Evolutionary conservation across 2,888 invertebrate species (phyloP), one percentile per base, ranked within the genome.

Genomic region (Agonum fuliginosum): DNA sequence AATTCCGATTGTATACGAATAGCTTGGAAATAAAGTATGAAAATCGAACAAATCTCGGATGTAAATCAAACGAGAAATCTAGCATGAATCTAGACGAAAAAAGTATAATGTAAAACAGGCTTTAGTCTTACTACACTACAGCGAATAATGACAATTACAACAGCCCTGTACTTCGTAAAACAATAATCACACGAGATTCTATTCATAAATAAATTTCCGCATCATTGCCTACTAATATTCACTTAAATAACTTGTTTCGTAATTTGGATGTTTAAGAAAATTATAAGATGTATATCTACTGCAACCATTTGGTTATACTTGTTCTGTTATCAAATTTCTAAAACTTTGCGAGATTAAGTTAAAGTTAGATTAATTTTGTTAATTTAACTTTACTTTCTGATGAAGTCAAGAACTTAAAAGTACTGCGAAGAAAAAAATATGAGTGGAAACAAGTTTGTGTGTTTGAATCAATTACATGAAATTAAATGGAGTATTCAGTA

Each of bases 361-460:
- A 67, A 67, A 67, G 37, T 67, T 67, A 67, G 67, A 67, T 67
- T 67, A 67, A 67, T 67, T 67, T 67, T 67, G 67, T 41, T 67
- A 67, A 67, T 67, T 67, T 67, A 67, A 67, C 41, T 67, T 67
- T 67, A 67, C 41, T 37, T 41, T 41, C 67, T 67, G 67, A 67
- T 67, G 67, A 37, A 67, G 67, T 41, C 67, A 37, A 67, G 65
- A 67, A 37, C 67, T 67, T 67, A 41, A 41, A 41, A 67, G 67
- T 67, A 41, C 41, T 41, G 14, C 14, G 24, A 67, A 67, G 41
- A 22, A 67, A 67, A n/a, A 67, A 67, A 67, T 67, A 67, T 37
- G 67, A 12, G 22, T 14, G 10, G 34, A 65, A n/a, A 37, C n/a
- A 41, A 67, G 65, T 41, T 67, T 41, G 17, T 34, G 19, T 37